Base-by-base conservation (phyloP, 2,113 vertebrate genomes). In the Bucco capensis region DNA sequence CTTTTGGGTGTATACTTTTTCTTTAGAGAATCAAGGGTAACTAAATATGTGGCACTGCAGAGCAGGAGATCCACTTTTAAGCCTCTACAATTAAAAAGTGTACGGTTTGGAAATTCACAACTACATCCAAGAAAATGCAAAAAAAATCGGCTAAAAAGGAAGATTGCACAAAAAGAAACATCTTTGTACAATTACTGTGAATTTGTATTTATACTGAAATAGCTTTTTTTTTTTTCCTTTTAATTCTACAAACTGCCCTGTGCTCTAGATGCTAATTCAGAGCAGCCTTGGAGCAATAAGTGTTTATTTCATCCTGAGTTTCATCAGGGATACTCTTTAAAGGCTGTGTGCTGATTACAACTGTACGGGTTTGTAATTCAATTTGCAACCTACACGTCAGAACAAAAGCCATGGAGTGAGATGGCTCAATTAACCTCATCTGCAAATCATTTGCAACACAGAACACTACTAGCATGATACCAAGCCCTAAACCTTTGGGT, bases 381-480 rank as follows among this genome's bases (percentile, higher is more conserved):
- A 23, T 93, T 90, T 94, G 84, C 88, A 93, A 82, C 79, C 81
- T 70, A 37, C 58, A 12, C 28, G 72, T 73, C 49, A 46, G 83
- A 94, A 96, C 28, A 86, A 86, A 96, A 80, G 64, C 82, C 40
- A 47, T 18, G 30, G 30, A 90, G 71, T 56, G 71, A 85, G 86
- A 74, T 86, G 78, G 47, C 65, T 92, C 89, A 92, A 88, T 95
- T 95, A 95, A 83, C 86, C 72, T 80, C 60, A 88, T 75, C 83
- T 87, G 82, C 89, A 97, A 90, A 88, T 94, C 60, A 96, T 93
- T 92, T 92, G 9, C 69, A 85, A 16, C 24, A 38, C 72, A 60
- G 88, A 54, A 70, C 22, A 70, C 27, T 70, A 38, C 9, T 17
- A 67, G 60, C 53, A 33, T 27, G 57, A 93, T 72, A 92, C 31